Conservation (phyloP, 2,113 vertebrate genomes). For the Hippolais icterina region DNA sequence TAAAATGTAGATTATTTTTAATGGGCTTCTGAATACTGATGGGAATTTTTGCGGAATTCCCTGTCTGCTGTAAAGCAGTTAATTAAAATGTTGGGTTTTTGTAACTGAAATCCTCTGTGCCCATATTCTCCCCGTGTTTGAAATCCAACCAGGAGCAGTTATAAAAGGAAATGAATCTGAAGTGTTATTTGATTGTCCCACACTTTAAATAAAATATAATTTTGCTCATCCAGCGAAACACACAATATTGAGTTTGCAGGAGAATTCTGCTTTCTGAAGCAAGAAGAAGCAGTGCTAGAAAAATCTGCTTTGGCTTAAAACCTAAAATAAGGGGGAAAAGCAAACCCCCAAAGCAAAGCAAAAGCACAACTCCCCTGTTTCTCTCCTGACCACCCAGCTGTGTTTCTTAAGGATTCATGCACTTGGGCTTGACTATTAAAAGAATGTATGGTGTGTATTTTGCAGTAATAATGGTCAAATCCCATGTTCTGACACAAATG, state of each 20-base stretch:
- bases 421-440: not conserved
- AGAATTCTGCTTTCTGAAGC: not conserved
- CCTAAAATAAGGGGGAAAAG: not conserved
- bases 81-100: slow-evolving; percentile 23
- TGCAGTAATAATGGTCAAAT: not conserved
- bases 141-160: slow-evolving; percentile 19
- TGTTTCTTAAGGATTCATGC: not conserved
- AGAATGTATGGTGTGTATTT: not conserved
- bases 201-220: slow-evolving; percentile 38
- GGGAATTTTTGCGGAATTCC: slow-evolving; percentile 39
- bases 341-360: not conserved
- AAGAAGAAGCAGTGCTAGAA: not conserved
- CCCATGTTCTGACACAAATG: not conserved
- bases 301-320: not conserved
- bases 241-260: not conserved
- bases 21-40: not conserved
- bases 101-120: not conserved
- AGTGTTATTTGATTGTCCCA: slow-evolving; percentile 23
- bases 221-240: not conserved
- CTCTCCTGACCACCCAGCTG: not conserved
- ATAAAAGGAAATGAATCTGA: slow-evolving; percentile 3
- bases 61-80: slow-evolving; percentile 31
- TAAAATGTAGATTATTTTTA: slow-evolving; percentile 3
- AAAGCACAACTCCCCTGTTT: not conserved
- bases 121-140: not conserved